Percentiles rank a stretch among this genome's conserved stretches.
phyloP scores from a whole-genome alignment of 2,888 invertebrate species.

The Diabrotica balteata region DNA sequence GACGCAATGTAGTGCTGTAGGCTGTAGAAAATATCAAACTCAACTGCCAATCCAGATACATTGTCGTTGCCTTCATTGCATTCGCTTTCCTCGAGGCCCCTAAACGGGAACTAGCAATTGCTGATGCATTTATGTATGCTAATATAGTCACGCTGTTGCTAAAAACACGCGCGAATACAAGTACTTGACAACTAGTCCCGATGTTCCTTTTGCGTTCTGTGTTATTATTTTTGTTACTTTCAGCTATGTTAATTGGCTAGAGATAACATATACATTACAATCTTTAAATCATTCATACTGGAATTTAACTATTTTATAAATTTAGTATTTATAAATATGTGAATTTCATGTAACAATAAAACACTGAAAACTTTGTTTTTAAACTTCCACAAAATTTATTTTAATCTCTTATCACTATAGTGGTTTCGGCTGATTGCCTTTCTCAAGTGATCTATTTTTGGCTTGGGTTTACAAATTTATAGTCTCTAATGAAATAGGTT shows the following conservation, averaged over 20 bases:
- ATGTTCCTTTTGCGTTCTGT: conserved; percentile 23
- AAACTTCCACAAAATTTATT: no score
- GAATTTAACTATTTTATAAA: no score
- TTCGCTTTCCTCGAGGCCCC: conserved; percentile 24
- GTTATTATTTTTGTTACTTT: conserved; percentile 18
- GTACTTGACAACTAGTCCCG: conserved; percentile 36
- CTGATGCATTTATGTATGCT: conserved; percentile 50
- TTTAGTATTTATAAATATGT: no score
- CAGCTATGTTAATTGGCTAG: background rate
- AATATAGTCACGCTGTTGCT: conserved; percentile 48
- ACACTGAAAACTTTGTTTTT: no score
- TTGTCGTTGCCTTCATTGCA: conserved; percentile 47
- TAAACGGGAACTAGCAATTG: conserved; percentile 44
- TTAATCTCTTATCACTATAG: no score
- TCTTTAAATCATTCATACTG: no score
- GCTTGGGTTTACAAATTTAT: no score
- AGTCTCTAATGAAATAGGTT: no score
- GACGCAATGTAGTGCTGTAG: conserved; percentile 35
- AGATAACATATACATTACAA: no score
- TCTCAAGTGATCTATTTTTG: no score
- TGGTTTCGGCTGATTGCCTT: no score
- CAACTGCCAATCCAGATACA: conserved; percentile 47
- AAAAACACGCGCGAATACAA: conserved; percentile 49
- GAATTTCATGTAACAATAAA: no score
- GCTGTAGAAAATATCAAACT: conserved; percentile 45